Base-by-base conservation (phyloP, 2,797 vertebrate genomes). In the Paramormyrops hopkinsi region DNA sequence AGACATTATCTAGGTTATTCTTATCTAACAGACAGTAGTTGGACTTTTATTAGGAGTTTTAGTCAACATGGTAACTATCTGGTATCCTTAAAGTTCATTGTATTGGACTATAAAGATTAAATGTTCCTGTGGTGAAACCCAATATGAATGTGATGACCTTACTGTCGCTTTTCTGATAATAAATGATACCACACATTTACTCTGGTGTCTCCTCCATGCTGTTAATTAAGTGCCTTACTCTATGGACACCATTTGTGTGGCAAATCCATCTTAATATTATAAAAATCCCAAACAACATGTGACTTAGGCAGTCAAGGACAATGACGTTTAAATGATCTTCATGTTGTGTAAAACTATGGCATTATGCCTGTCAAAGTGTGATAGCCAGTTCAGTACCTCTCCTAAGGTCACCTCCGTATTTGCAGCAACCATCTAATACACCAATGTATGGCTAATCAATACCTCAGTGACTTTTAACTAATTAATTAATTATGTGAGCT, bases 131-230 rank as follows among this genome's bases (percentile, higher is more conserved):
- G 82, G 88, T 94, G 88, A 94, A 92, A 93, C 92, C 90, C 93
- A 92, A 93, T 90, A 92, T 92, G 89, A 93, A 93, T 91, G 92
- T 92, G 92, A 95, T 93, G 92, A 92, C 94, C 95, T 95, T 93
- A 92, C 92, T 95, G 94, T 95, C 94, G 90, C 94, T 93, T 94
- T 95, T 94, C 94, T 92, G 95, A 92, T 94, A 96, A 96, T 95
- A 95, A 95, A 95, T 92, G 93, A 92, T 91, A 90, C 86, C 85
- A 92, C 90, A 92, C 90, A 22, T 90, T 92, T 90, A 88, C 25
- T 84, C 46, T 8, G 33, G 50, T 41, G 53, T 89, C 11, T 89
- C 44, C 6, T 46, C 14, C 12, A 11, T 56, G 59, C 53, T 84
- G 76, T 48, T 59, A 59, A 59, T 59, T 65, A 33, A 88, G 73